Base-by-base conservation (phyloP, 2,888 invertebrate genomes). In the Phalangium opilio region DNA sequence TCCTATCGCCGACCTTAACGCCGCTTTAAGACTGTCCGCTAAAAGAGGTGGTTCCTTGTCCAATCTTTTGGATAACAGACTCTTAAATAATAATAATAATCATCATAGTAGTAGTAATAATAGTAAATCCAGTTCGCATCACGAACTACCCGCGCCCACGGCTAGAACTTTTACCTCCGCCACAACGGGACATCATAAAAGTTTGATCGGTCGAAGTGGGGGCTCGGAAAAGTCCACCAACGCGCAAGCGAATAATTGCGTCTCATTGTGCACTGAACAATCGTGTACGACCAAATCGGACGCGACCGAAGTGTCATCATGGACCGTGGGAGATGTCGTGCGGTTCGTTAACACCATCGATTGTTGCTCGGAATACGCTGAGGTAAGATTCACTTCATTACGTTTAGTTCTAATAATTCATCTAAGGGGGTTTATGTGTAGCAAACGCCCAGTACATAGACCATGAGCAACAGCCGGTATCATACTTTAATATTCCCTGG, bases 241-340 rank as follows among this genome's bases (percentile, higher is more conserved):
- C 27, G 41, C 45, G 35, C 17, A 40, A 27, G 47, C 41, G 17
- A 27, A 27, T 8, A 49, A 50, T 4, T 58, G 59, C 49, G 38
- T 49, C 19, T 55, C 57, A 12, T 42, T 55, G 34, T 59, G 60
- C 44, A 48, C 50, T n/a, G 57, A 58, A 34, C 49, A 55, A 38
- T 42, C 52, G 12, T 57, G 59, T 47, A 43, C 49, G 46, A 45
- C 48, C 40, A 44, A 47, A 39, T 52, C 57, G 43, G 53, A 56
- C 65, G 58, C 59, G 32, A 51, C 41, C 45, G 50, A 50, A 32
- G 57, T 66, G 44, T 55, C 62, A 14, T 60, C 59, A 39, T 89
- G 89, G 89, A 77, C 78, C n/a, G 83, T 89, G 44, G 84, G 87
- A 59, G 86, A 89, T 63, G 90, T 90, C 48, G 83, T 80, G 64